Evolutionary conservation across 2,113 vertebrate species (phyloP), one percentile per base, ranked within the genome.

Genomic region (Ptyas mucosa): DNA sequence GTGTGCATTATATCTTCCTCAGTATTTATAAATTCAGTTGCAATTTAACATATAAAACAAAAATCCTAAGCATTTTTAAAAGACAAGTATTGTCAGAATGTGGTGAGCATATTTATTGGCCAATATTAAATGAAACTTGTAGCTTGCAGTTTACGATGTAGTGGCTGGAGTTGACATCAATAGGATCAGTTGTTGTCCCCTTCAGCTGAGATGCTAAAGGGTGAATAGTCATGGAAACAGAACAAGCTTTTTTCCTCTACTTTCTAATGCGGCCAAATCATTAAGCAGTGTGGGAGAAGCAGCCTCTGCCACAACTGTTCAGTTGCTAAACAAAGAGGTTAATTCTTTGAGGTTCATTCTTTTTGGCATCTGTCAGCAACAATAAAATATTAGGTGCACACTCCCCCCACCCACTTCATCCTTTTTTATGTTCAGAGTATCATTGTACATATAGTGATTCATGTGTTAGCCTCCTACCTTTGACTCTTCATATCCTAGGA

Each of bases 171-270:
- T 24, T 34, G 69, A 46, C 34, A 20, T 64, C 24, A 64, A 5
- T 11, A 92, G 87, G 26, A 89, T 39, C 5, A 85, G 43, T 93
- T 89, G 85, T 88, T 90, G 86, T 81, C 58, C 53, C 51, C 43
- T 69, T 61, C 64, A 81, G 64, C 90, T 89, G 90, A 93, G 90
- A 91, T 5, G 57, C 57, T 88, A 34, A 93, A 85, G 69, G 54
- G 29, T 93, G 92, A 92, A 93, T 93, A 93, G 89, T 53, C 81
- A 90, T 61, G 64, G 92, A 92, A 96, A 91, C 26, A 89, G 21
- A 0, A 0, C 5, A 92, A 92, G 49, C 26, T 94, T 26, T 43
- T 29, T 92, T 94, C 81, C 86, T 90, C 57, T 64, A 89, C 34
- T 95, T 91, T 57, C 91, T 85, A n/a, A 55, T 29, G 92, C 90